These are phyloP conservation scores for Pseudoatta argentina DNA, from an alignment of 1,140 invertebrate species.

Conservation along the genomic window DNA sequence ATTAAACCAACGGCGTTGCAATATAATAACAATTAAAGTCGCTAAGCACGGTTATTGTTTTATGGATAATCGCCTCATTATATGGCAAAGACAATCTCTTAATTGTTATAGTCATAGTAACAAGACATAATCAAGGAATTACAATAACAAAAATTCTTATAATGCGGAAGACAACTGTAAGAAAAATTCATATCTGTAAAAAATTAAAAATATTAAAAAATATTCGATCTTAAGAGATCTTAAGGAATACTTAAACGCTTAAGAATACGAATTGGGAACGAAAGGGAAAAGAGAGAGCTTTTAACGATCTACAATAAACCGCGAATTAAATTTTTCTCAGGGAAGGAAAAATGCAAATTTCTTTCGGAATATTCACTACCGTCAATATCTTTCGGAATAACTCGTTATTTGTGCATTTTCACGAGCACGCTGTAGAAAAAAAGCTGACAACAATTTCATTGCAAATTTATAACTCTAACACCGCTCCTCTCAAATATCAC, in stretches of 20 bases:
- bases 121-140: neutral
- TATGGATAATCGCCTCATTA: neutral
- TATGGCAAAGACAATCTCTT: neutral
- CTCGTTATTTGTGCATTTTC: neutral
- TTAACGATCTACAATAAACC: slow-evolving; percentile 47
- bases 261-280: neutral
- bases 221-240: neutral
- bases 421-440: neutral
- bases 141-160: neutral
- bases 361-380: slow-evolving; percentile 30
- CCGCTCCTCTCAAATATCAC: neutral
- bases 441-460: neutral
- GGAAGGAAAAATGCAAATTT: slow-evolving; percentile 45
- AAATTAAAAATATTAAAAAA: slow-evolving; percentile 25
- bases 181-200: neutral
- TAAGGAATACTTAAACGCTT: neutral
- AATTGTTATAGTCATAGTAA: neutral
- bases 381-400: slow-evolving; percentile 8
- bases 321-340: slow-evolving; percentile 51
- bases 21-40: slow-evolving; percentile 55
- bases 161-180: neutral
- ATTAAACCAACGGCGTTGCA: neutral
- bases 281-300: slow-evolving; percentile 6
- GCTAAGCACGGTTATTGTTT: slow-evolving; percentile 10
- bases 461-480: neutral